Percentiles rank a stretch among this genome's conserved stretches.
These are phyloP conservation scores for Drosophila baimaii DNA, from an alignment of 1,140 invertebrate species.

Conservation along the genomic window DNA sequence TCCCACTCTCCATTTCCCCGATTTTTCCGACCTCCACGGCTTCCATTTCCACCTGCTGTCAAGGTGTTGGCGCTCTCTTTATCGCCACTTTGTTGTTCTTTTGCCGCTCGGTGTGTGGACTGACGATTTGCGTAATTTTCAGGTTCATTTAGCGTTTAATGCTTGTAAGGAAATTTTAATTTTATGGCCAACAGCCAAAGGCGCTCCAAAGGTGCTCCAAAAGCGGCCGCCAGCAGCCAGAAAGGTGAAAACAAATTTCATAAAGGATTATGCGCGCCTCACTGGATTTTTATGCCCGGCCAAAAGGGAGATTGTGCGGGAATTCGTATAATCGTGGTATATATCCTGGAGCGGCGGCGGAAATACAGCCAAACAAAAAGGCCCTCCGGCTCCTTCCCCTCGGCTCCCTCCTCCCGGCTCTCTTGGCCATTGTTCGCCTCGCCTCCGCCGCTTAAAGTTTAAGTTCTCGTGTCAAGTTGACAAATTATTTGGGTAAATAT, in stretches of 20 bases:
- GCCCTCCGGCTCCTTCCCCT: neutral
- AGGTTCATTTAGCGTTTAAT: conserved; percentile 84
- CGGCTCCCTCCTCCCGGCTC: neutral
- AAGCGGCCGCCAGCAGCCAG: conserved; percentile 35
- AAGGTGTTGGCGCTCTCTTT: conserved; percentile 64
- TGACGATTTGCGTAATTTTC: conserved; percentile 83
- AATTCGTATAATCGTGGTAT: neutral
- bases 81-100: conserved; percentile 57
- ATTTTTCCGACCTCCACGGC: neutral
- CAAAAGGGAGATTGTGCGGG: conserved; percentile 2
- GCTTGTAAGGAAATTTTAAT: conserved; percentile 84
- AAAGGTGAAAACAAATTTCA: conserved; percentile 70
- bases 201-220: conserved; percentile 30
- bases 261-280: conserved; percentile 75
- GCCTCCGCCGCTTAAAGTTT: conserved; percentile 48
- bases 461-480: conserved; percentile 76
- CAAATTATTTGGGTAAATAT: conserved; percentile 82
- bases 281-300: conserved; percentile 43
- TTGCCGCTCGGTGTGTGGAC: conserved; percentile 23
- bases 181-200: conserved; percentile 76
- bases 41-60: conserved; percentile 19
- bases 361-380: conserved; percentile 6
- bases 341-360: conserved; percentile 20
- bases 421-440: conserved; percentile 20
- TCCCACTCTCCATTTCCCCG: neutral